A percentile compares a stretch with the other conserved stretches of the same genome.
Conservation (phyloP, 2,113 vertebrate species). For the Tretioscincus oriximinensis region DNA sequence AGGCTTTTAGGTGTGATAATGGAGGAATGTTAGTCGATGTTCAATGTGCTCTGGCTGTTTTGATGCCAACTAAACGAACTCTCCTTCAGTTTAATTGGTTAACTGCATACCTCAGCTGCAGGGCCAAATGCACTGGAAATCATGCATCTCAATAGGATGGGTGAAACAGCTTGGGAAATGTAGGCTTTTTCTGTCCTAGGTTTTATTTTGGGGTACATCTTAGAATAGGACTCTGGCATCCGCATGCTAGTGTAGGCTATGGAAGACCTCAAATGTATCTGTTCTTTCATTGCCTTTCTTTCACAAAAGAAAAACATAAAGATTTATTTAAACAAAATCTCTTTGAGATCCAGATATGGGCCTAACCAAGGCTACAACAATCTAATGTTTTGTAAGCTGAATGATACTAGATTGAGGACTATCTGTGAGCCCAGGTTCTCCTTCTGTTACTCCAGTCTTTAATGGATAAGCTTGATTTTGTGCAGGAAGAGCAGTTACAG, state of each 20-base stretch:
- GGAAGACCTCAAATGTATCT: too few relatives aligned
- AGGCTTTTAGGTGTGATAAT: neutral
- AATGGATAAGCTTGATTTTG: too few relatives aligned
- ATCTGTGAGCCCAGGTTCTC: too few relatives aligned
- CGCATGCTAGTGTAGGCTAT: too few relatives aligned
- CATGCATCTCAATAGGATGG: neutral
- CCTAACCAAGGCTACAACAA: too few relatives aligned
- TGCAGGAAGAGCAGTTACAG: too few relatives aligned
- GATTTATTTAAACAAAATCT: neutral
- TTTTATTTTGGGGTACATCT: neutral
- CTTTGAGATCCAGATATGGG: too few relatives aligned
- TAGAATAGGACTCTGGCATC: too few relatives aligned
- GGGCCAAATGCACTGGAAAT: neutral
- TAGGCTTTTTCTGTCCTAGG: neutral
- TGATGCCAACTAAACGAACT: neutral
- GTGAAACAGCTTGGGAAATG: neutral
- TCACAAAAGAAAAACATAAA: neutral
- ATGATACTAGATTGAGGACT: too few relatives aligned
- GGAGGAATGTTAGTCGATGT: neutral
- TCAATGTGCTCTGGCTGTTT: neutral
- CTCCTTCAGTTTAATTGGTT: neutral
- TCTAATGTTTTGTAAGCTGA: too few relatives aligned
- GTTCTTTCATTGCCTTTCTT: too few relatives aligned
- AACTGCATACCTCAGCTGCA: fast-evolving
- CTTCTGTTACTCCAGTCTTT: too few relatives aligned